Percentiles rank a stretch among this genome's conserved stretches.
Conservation (phyloP, 2,113 vertebrate species). For the Megalops atlanticus region DNA sequence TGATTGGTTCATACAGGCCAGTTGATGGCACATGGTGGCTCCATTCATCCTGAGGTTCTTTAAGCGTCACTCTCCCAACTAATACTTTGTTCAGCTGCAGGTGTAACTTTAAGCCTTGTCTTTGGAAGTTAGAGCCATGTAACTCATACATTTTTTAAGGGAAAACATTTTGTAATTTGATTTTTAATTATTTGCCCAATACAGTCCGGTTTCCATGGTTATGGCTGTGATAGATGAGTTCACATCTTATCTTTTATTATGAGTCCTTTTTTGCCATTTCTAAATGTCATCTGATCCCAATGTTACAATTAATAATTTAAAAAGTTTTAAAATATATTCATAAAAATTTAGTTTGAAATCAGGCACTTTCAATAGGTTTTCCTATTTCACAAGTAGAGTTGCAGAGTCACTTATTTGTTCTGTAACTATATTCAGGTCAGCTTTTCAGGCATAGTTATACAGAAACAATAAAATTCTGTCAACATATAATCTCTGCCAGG, state of each 20-base stretch:
- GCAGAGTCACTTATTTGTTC: no score
- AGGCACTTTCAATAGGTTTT: no score
- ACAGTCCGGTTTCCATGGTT: neutral
- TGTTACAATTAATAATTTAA: no score
- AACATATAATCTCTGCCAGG: neutral
- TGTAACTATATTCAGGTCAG: no score
- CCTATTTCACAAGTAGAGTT: no score
- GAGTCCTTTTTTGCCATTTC: neutral
- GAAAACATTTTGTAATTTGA: neutral
- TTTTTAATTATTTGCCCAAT: neutral
- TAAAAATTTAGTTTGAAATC: no score
- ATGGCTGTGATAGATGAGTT: neutral
- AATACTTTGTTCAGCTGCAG: neutral
- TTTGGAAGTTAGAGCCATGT: neutral
- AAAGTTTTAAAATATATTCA: no score
- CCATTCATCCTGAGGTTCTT: no score
- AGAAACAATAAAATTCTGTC: neutral
- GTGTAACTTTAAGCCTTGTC: neutral
- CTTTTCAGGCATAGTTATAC: no score
- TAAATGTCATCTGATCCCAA: neutral
- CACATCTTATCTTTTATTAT: neutral
- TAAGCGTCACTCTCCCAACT: no score
- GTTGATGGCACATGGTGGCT: no score
- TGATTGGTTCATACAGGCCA: no score
- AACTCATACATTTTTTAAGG: neutral